A percentile compares a stretch with the other conserved stretches of the same genome.
These are phyloP conservation scores for Tetragnatha montana DNA, from an alignment of 2,888 invertebrate genomes.

Conservation along the genomic window DNA sequence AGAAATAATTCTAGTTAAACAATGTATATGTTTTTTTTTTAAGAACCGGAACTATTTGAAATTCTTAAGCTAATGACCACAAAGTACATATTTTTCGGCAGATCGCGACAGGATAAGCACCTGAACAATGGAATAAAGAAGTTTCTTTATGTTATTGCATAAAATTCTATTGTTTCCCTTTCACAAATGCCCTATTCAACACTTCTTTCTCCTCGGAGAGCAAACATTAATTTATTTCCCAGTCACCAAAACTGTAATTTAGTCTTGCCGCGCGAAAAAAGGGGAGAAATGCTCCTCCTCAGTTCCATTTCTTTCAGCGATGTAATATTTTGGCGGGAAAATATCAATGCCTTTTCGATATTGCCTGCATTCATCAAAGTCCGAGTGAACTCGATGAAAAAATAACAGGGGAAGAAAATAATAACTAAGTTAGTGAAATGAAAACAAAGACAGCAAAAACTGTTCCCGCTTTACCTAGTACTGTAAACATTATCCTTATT, in stretches of 20 bases:
- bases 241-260: conserved; percentile 44
- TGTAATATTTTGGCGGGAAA: not conserved
- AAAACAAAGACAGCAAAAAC: conserved; percentile 27
- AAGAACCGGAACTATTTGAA: not conserved
- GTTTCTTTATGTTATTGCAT: not conserved
- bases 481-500: conserved; percentile 55
- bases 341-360: conserved; percentile 11
- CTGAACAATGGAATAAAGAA: not conserved
- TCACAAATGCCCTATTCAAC: conserved; percentile 42
- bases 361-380: conserved; percentile 24
- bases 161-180: conserved; percentile 27
- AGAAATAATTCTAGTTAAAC: not conserved
- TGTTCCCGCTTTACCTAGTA: conserved; percentile 33
- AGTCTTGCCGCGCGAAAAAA: not conserved
- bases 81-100: not conserved
- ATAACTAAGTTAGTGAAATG: not conserved
- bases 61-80: not conserved
- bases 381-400: conserved; percentile 34
- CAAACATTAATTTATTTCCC: conserved; percentile 54
- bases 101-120: conserved; percentile 1
- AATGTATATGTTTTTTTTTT: not conserved
- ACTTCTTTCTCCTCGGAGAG: not conserved
- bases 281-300: conserved; percentile 10
- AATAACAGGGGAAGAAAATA: not conserved
- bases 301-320: not conserved